Conservation (phyloP, 2,888 invertebrate species). For the Mycalesis mineus region DNA sequence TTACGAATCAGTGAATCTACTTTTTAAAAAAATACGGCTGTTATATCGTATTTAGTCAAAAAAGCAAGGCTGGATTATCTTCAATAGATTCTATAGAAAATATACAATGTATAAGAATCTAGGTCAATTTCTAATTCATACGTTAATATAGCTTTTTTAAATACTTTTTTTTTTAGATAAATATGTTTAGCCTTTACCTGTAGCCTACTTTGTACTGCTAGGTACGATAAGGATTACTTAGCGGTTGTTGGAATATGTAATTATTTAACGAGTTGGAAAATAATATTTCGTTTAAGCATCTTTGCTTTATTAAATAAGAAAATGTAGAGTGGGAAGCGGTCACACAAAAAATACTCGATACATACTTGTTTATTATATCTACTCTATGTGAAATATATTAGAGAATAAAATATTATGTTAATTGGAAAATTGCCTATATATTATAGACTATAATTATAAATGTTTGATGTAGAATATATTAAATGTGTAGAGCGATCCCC, state of each 20-base stretch:
- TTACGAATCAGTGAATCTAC: background rate
- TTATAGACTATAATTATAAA: background rate
- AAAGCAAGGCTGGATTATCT: background rate
- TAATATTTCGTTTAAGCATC: background rate
- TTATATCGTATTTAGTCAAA: background rate
- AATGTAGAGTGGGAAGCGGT: slow-evolving; percentile 46
- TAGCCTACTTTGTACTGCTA: too few species aligned
- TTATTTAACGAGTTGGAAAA: background rate
- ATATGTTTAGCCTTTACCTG: too few species aligned
- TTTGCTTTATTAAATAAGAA: background rate
- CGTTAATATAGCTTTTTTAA: too few species aligned
- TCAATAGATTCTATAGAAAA: background rate
- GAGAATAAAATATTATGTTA: background rate
- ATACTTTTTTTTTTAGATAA: too few species aligned
- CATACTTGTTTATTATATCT: background rate
- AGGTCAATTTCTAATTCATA: background rate
- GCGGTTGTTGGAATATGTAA: background rate
- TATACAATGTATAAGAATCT: background rate
- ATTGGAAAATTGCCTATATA: background rate
- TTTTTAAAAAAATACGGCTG: background rate
- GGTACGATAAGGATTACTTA: background rate
- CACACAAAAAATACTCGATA: slow-evolving; percentile 27
- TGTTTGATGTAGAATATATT: background rate
- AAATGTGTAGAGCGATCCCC: background rate
- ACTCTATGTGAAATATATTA: background rate